Conservation (phyloP, 2,113 vertebrate species). For the Taxidea taxus region DNA sequence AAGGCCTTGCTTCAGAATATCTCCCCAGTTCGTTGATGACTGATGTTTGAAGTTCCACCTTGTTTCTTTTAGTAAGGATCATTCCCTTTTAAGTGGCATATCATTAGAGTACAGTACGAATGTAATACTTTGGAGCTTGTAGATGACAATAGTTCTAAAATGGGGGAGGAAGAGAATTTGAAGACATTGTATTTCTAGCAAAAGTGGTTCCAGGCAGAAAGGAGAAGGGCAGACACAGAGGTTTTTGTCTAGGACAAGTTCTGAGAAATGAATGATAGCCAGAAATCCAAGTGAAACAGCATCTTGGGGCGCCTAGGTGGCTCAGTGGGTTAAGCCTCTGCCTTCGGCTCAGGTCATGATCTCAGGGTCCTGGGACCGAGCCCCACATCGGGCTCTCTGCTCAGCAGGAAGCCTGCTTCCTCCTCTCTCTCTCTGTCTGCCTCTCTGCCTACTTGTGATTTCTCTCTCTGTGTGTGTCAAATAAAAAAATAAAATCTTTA, state of each 20-base stretch:
- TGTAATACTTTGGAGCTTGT: not conserved
- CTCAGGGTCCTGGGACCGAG: no score
- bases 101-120: not conserved
- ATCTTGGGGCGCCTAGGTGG: not conserved
- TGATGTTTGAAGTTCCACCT: not conserved
- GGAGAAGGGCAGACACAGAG: not conserved
- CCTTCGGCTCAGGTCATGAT: no score
- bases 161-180: not conserved
- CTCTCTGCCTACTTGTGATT: no score
- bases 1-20: not conserved
- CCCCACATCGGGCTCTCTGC: no score
- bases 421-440: no score
- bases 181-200: not conserved
- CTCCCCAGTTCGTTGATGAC: not conserved
- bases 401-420: no score
- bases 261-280: not conserved
- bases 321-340: no score
- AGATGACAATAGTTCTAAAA: not conserved
- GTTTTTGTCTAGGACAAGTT: not conserved
- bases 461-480: no score
- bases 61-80: not conserved
- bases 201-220: not conserved
- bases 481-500: no score
- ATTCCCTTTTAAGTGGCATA: not conserved
- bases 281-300: not conserved